Evolutionary conservation across 1,140 invertebrate genomes (phyloP), one percentile per base, ranked within the genome.

Genomic region (Leptopilina clavipes): DNA sequence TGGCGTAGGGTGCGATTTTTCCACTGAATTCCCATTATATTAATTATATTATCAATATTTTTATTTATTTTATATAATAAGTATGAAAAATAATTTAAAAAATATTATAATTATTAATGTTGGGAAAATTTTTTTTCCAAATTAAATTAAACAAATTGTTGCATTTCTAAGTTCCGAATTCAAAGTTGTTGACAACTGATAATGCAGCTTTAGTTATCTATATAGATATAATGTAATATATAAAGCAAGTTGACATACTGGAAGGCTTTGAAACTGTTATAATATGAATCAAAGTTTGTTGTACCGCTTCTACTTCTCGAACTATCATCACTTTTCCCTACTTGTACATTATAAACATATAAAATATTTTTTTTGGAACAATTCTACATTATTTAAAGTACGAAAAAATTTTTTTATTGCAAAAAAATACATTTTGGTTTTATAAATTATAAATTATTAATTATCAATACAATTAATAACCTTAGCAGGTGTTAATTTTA

Each of bases 171-270:
- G n/a, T 52, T 17, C 17, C 48, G 3, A 17, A 52, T 52, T 52
- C 14, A 52, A 48, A 52, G 48, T 52, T 52, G 48, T 52, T 52
- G 17, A 52, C 48, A 17, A 52, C 14, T 52, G 48, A 52, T 52
- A 52, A 52, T 17, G 6, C 0, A 52, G 48, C 37, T 40, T 40
- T 40, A 40, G 6, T 40, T 40, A 40, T 40, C 3, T 40, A 40
- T 40, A 40, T 40, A 40, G 2, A 40, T 40, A 40, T 40, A 40
- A 3, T 3, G 7, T 9, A 17, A 6, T 17, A 52, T 52, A n/a
- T 52, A 52, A n/a, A 52, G n/a, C 5, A 52, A 52, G n/a, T 52
- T 52, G n/a, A 52, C 48, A 52, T 52, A 52, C n/a, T 52, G 14
- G 48, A 52, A 52, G n/a, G 14, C 14, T 8, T 17, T n/a, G 14